Evolutionary conservation across 92 coral and sea anemone genomes (phyloP).

Genomic region (Siderastrea siderea): DNA sequence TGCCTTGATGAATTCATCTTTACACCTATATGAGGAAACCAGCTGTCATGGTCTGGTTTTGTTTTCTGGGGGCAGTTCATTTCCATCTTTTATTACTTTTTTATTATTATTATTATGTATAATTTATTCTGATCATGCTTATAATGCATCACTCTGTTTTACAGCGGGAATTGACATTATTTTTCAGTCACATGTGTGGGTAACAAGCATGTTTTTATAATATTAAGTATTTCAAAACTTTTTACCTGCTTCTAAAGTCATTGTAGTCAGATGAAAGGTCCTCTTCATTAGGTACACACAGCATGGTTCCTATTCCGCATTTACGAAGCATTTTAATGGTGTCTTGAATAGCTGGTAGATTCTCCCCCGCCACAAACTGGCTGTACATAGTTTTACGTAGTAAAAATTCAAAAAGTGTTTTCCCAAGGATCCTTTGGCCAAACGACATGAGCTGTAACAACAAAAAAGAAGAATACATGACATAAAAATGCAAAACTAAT

Average conservation of each 20-base stretch:
- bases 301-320: constrained; percentile 82
- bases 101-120: too few species aligned
- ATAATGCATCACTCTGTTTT: too few species aligned
- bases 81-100: too few species aligned
- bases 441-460: constrained; percentile 73
- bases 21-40: too few species aligned
- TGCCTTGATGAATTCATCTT: too few species aligned
- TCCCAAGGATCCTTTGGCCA: constrained; percentile 78
- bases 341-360: constrained; percentile 66
- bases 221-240: not conserved
- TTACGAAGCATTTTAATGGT: constrained; percentile 59
- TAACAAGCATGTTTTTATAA: not conserved
- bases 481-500: not conserved
- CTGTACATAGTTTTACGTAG: constrained; percentile 86
- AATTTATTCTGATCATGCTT: too few species aligned
- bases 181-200: not conserved
- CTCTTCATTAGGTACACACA: constrained; percentile 91
- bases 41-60: too few species aligned
- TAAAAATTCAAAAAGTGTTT: constrained; percentile 70
- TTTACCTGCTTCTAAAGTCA: constrained; percentile 71
- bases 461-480: not conserved
- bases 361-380: constrained; percentile 98
- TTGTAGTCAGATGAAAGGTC: constrained; percentile 66
- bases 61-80: too few species aligned
- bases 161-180: not conserved